These are phyloP conservation scores for Falco biarmicus DNA, from an alignment of 2,797 vertebrate genomes.

Conservation along the genomic window DNA sequence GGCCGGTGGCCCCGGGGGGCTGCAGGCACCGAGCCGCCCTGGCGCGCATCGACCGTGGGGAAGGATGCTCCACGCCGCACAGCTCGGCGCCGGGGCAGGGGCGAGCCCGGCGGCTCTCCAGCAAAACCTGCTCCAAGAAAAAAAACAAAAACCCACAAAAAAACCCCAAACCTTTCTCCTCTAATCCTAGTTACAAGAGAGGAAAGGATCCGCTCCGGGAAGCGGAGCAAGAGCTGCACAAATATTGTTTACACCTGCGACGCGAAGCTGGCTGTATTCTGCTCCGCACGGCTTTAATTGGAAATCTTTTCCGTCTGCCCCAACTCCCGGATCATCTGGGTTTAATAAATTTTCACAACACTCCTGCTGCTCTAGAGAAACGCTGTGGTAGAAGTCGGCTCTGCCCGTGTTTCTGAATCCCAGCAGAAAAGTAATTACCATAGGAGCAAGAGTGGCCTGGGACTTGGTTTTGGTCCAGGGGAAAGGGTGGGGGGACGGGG, in stretches of 20 bases:
- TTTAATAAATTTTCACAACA: constrained; percentile 74
- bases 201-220: not conserved
- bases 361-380: constrained; percentile 62
- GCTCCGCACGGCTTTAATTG: constrained; percentile 74
- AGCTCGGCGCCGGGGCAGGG: constrained; percentile 1
- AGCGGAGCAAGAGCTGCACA: not conserved
- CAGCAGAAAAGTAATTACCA: constrained; percentile 13
- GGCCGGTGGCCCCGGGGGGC: not conserved
- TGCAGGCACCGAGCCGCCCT: constrained; percentile 11
- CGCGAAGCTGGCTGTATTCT: constrained; percentile 38
- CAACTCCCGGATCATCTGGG: constrained; percentile 75
- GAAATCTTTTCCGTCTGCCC: constrained; percentile 80
- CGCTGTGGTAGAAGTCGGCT: constrained; percentile 9
- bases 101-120: not conserved
- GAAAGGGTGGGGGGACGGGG: not conserved
- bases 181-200: not conserved
- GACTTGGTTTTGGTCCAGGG: not conserved
- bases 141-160: not conserved
- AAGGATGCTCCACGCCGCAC: constrained; percentile 14
- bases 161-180: not conserved
- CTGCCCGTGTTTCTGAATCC: constrained; percentile 31
- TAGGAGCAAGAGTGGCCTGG: constrained; percentile 23
- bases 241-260: constrained; percentile 78
- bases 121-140: not conserved
- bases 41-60: constrained; percentile 23